These are phyloP conservation scores for Puma concolor DNA, from an alignment of 2,113 vertebrate species.

Conservation along the genomic window DNA sequence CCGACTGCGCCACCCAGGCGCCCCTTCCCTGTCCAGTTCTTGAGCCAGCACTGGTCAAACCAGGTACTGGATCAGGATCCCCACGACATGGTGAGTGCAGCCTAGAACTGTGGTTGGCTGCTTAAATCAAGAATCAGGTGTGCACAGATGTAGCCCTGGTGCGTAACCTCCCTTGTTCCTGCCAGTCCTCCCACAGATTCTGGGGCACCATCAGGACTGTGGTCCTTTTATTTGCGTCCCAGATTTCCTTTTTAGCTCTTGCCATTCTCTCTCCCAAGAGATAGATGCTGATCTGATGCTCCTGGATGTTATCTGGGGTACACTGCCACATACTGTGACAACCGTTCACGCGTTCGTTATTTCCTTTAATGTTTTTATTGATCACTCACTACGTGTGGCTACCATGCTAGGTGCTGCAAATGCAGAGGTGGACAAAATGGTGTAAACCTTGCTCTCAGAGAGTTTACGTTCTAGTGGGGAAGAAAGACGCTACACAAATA, in stretches of 20 bases:
- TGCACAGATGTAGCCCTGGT: rapidly evolving
- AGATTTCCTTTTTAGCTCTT: neutral
- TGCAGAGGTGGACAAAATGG: neutral
- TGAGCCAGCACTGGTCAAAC: neutral
- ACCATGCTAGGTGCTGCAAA: neutral
- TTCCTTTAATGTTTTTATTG: neutral
- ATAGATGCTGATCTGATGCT: neutral
- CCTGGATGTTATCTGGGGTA: neutral
- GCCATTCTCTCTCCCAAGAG: neutral
- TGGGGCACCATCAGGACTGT: too few relatives aligned
- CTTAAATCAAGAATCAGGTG: neutral
- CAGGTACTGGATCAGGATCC: neutral
- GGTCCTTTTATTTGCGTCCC: neutral
- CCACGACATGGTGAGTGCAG: too few relatives aligned
- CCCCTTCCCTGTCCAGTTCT: neutral
- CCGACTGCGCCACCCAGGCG: too few relatives aligned
- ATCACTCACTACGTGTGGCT: neutral
- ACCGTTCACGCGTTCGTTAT: neutral
- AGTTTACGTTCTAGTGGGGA: neutral
- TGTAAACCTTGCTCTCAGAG: neutral
- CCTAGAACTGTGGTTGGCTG: neutral
- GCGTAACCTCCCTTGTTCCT: rapidly evolving
- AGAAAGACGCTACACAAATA: neutral
- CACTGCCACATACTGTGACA: neutral
- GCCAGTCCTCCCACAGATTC: neutral